Base-by-base conservation (phyloP, 1,140 invertebrate genomes). In the Philaenus spumarius region DNA sequence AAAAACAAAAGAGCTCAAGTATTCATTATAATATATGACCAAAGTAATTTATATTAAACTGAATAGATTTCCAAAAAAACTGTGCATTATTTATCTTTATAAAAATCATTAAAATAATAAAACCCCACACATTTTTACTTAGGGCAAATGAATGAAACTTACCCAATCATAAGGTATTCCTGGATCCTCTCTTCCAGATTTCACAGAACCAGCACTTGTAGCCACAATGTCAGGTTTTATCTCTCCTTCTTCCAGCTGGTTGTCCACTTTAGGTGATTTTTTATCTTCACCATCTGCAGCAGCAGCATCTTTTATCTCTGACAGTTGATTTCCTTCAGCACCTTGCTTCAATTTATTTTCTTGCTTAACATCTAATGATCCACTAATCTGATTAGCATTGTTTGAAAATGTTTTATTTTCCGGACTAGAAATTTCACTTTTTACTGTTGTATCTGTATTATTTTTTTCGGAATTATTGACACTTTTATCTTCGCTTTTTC, bases 81-180 rank as follows among this genome's bases (percentile, higher is more conserved):
- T n/a, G n/a, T n/a, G n/a, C n/a, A n/a, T n/a, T n/a, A n/a, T n/a
- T n/a, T n/a, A n/a, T n/a, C n/a, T n/a, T n/a, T n/a, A n/a, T n/a
- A n/a, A n/a, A n/a, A n/a, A n/a, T n/a, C n/a, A n/a, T n/a, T n/a
- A n/a, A n/a, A n/a, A n/a, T n/a, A n/a, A n/a, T n/a, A n/a, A n/a
- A n/a, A n/a, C n/a, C n/a, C n/a, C n/a, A n/a, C n/a, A n/a, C n/a
- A n/a, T n/a, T n/a, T n/a, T n/a, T n/a, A n/a, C n/a, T n/a, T n/a
- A n/a, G n/a, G n/a, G n/a, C n/a, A n/a, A n/a, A n/a, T n/a, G n/a
- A n/a, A n/a, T n/a, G n/a, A 51, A 39, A 69, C 70, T 73, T 71
- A 80, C 80, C 89, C 89, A 91, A 66, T 90, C 87, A 65, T 90
- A 90, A 5, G 87, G 86, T 67, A 90, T 86, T 62, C 87, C 86